A percentile compares a stretch with the other conserved stretches of the same genome.
These are phyloP conservation scores for Eulemur coronatus DNA, from an alignment of 2,797 vertebrate genomes.

Conservation along the genomic window DNA sequence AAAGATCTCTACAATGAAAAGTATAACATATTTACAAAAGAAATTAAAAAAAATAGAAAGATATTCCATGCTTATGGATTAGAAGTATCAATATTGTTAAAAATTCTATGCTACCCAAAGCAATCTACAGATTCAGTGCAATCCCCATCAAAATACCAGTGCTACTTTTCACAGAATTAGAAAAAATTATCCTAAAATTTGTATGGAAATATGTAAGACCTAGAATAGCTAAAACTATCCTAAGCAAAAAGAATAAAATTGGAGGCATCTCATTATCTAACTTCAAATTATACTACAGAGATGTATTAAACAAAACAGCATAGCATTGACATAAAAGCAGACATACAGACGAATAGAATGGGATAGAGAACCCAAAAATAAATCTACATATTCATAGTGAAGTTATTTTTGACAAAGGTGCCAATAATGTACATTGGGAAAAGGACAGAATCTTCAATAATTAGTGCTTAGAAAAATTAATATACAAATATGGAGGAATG, in stretches of 20 bases:
- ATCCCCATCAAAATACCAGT: neutral
- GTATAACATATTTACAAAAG: neutral
- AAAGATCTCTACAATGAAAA: neutral
- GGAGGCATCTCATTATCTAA: neutral
- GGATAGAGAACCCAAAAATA: neutral
- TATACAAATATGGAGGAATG: neutral
- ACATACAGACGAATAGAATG: neutral
- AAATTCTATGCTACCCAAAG: neutral
- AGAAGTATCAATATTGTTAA: neutral
- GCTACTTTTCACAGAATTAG: neutral
- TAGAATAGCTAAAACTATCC: neutral
- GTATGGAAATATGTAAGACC: neutral
- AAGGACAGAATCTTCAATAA: neutral
- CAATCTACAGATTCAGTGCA: neutral
- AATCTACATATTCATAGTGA: neutral
- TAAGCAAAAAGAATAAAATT: neutral
- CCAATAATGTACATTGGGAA: neutral
- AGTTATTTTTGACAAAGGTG: neutral
- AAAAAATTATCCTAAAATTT: neutral
- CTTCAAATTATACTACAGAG: neutral
- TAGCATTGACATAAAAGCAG: neutral
- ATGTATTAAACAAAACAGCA: neutral
- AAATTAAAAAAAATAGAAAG: neutral
- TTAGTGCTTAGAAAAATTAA: neutral
- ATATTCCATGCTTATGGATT: neutral